Percentiles rank a stretch among this genome's conserved stretches.
These are phyloP conservation scores for Thecocarcelia acutangulata DNA, from an alignment of 2,888 invertebrate species.

Conservation along the genomic window DNA sequence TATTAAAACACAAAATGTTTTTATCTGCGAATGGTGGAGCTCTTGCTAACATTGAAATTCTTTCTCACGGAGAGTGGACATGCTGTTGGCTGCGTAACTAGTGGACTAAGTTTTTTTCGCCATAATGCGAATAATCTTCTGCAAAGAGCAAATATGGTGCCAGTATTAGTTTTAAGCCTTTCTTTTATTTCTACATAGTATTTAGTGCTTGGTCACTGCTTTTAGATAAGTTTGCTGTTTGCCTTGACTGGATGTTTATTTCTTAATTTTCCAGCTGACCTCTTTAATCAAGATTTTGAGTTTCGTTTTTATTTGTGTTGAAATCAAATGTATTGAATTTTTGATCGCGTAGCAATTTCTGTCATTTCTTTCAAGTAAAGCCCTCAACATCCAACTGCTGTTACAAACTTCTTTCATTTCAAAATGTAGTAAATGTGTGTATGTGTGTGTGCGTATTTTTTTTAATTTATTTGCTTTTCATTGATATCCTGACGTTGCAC, in stretches of 20 bases:
- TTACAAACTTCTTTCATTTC: constrained; percentile 11
- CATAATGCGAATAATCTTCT: no score
- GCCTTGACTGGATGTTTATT: not conserved
- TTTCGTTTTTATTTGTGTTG: constrained; percentile 27
- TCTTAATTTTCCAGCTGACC: constrained; percentile 3
- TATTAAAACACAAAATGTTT: no score
- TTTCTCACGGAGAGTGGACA: no score
- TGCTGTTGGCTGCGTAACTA: no score
- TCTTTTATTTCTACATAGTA: no score
- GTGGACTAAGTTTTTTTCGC: no score
- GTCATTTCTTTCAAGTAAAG: not conserved
- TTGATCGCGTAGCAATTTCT: constrained; percentile 48
- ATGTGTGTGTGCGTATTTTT: not conserved
- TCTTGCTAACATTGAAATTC: no score
- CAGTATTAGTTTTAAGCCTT: no score
- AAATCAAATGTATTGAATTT: constrained; percentile 52
- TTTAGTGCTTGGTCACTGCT: no score
- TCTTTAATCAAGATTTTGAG: not conserved
- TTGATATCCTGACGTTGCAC: constrained; percentile 29
- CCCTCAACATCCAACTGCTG: not conserved
- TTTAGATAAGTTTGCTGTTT: no score
- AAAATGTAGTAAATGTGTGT: not conserved
- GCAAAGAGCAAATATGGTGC: no score
- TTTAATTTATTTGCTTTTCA: constrained; percentile 35
- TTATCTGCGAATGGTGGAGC: no score